Evolutionary conservation across 2,888 invertebrate species (phyloP).

Genomic region (Latheticus oryzae): DNA sequence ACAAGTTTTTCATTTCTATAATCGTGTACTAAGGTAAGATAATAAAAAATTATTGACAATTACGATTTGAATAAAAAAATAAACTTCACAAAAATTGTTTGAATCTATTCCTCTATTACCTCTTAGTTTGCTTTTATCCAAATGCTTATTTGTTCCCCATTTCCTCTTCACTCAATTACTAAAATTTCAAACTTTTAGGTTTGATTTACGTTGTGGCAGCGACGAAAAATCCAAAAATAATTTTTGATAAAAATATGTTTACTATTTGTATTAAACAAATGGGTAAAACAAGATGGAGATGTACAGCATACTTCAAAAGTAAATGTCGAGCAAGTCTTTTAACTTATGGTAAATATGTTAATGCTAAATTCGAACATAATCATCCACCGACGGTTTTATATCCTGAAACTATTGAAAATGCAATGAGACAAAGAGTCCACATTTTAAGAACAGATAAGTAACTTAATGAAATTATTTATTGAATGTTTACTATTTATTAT

Average conservation of each 20-base stretch:
- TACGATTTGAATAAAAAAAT: no score
- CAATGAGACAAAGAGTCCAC: slow-evolving; percentile 21
- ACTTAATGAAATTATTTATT: no score
- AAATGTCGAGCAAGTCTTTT: slow-evolving; percentile 54
- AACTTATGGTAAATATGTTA: slow-evolving; percentile 44
- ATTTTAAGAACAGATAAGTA: slow-evolving; percentile 25
- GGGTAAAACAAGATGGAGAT: slow-evolving; percentile 56
- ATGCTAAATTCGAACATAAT: slow-evolving; percentile 28
- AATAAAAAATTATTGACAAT: no score
- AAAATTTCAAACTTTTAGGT: slow-evolving; percentile 25
- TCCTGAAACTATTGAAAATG: slow-evolving; percentile 21
- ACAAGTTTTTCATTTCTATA: no score
- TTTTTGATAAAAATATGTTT: slow-evolving; percentile 50
- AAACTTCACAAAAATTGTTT: no score
- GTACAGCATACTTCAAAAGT: slow-evolving; percentile 50
- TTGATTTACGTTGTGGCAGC: slow-evolving; percentile 43
- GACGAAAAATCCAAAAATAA: slow-evolving; percentile 53
- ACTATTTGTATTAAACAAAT: slow-evolving; percentile 49
- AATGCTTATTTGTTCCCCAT: no score
- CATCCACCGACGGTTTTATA: slow-evolving; percentile 34
- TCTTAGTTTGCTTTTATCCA: no score
- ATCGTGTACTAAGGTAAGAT: no score
- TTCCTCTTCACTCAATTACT: no score
- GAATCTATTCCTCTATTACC: no score
- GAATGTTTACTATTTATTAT: no score